Conservation (phyloP, 2,113 vertebrate genomes). For the Mystacornis crossleyi region DNA sequence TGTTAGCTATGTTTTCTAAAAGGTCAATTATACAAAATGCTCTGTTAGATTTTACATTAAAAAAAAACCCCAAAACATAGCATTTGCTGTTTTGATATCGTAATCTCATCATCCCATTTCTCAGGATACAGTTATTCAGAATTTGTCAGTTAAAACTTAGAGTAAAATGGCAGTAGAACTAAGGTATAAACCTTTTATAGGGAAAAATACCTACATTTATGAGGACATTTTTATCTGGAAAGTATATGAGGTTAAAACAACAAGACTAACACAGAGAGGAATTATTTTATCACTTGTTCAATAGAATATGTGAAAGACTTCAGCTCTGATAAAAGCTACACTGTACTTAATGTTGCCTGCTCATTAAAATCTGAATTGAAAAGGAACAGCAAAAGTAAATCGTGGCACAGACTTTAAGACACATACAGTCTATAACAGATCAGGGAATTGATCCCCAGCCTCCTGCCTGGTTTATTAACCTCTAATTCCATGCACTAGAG, state of each 20-base stretch:
- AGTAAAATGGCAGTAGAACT: neutral
- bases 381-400: neutral
- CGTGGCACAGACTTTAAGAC: neutral
- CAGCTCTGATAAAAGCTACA: neutral
- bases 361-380: neutral
- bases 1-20: neutral
- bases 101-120: neutral
- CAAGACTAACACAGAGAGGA: neutral
- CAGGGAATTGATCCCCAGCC: neutral
- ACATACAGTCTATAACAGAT: fast-evolving
- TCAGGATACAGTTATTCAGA: neutral
- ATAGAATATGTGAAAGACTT: neutral
- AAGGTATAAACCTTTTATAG: neutral
- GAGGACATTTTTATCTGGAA: neutral
- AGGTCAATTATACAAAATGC: constrained; percentile 28
- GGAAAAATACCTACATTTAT: neutral
- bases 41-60: constrained; percentile 13
- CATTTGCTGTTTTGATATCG: constrained; percentile 9
- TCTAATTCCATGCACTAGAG: neutral
- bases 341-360: neutral
- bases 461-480: neutral
- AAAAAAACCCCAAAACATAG: neutral
- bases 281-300: neutral
- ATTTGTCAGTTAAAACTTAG: neutral
- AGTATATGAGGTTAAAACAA: neutral